Base-by-base conservation (phyloP, 2,888 invertebrate species). In the Caenorhabditis panamensis region DNA sequence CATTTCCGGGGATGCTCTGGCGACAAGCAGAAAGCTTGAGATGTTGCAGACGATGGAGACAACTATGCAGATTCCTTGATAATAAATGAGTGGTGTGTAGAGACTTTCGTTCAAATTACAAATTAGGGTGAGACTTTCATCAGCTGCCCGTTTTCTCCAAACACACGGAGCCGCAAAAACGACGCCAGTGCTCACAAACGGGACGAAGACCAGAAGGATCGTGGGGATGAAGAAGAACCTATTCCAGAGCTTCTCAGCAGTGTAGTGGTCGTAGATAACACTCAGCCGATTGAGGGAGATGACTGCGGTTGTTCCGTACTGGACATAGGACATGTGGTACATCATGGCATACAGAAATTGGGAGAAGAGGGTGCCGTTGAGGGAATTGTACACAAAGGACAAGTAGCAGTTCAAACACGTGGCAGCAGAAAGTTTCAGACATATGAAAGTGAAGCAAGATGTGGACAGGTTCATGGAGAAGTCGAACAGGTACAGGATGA, bases 281-380 rank as follows among this genome's bases (percentile, higher is more conserved):
- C 63, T 44, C 26, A 72, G 22, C 3, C 72, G 63, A 37, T 72
- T 72, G 13, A 72, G 44, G 5, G 63, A 72, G 13, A 72, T 64
- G 49, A 72, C 44, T 8, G 63, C 41, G 4, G 63, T 72, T 5
- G 56, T 64, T n/a, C 49, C 53, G 49, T 72, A 64, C 36, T 72
- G 63, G n/a, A 64, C 49, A 18, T 72, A 72, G n/a, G 72, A 72
- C 72, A 72, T 64, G 47, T 72, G 63, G 41, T 72, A 72, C 72
- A 72, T 72, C 72, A 72, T 56, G 18, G 63, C 41, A 31, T 72
- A 72, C 47, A 64, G 0, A 11, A 72, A 56, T 16, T 72, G 56
- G 0, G 64, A 63, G 28, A 58, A n/a, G 9, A 72, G 1, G 9
- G 26, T 56, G 11, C 16, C 37, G 16, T 63, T 18, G 0, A 72